phyloP scores from a whole-genome alignment of 2,888 invertebrate genomes.

The Pomacea canaliculata region DNA sequence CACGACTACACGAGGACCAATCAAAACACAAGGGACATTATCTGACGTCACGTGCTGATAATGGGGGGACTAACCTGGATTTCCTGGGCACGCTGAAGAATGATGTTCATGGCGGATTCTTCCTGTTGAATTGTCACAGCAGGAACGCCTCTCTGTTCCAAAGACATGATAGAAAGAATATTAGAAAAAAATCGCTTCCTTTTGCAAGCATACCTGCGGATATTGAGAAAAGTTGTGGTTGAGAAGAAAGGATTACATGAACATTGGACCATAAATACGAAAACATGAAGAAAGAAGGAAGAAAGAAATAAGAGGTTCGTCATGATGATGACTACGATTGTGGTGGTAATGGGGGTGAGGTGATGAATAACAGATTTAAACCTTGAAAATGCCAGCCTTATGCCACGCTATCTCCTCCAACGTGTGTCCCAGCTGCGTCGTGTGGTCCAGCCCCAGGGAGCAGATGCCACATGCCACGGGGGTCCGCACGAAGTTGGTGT shows the following conservation, averaged over 20 bases:
- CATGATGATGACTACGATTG: too few relatives aligned
- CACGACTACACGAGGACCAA: too few relatives aligned
- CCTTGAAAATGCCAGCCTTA: constrained; percentile 96
- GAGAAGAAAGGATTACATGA: too few relatives aligned
- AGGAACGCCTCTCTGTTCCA: constrained; percentile 73
- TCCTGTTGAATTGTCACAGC: constrained; percentile 75
- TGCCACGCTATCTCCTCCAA: constrained; percentile 91
- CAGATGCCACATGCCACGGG: constrained; percentile 89
- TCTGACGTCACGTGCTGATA: too few relatives aligned
- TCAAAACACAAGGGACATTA: too few relatives aligned
- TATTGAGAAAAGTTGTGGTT: too few relatives aligned
- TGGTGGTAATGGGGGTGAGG: background rate
- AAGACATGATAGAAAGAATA: too few relatives aligned
- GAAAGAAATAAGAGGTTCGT: too few relatives aligned
- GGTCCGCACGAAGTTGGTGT: constrained; percentile 88
- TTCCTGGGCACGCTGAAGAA: constrained; percentile 77
- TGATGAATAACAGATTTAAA: constrained; percentile 25
- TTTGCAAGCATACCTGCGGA: too few relatives aligned
- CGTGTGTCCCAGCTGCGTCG: constrained; percentile 82
- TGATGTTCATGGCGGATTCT: constrained; percentile 76
- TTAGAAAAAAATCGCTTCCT: too few relatives aligned
- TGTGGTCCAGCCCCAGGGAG: constrained; percentile 92
- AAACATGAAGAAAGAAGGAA: too few relatives aligned
- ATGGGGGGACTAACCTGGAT: constrained; percentile 72
- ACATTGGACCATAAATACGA: too few relatives aligned